Evolutionary conservation across 2,797 vertebrate genomes (phyloP), one percentile per base, ranked within the genome.

Genomic region (Smutsia temminckii): DNA sequence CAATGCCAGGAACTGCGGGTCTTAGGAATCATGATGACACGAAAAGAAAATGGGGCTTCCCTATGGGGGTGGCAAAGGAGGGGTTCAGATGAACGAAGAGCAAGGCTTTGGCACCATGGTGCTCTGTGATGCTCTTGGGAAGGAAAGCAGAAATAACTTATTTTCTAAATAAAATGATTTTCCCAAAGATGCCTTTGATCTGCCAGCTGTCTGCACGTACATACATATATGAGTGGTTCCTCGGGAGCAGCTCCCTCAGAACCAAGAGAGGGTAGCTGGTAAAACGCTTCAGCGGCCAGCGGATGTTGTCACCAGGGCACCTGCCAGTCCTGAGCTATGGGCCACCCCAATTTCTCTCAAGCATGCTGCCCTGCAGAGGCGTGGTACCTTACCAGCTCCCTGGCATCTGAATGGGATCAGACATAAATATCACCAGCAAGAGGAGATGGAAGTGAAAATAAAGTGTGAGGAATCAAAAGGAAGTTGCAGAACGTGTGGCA

Each of bases 391-490:
- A 96, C 97, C 97, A 98, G 96, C 94, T 89, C 91, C 93, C 94
- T 97, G 96, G 97, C 95, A 97, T 97, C 91, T 3, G 75, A 98
- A 96, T 85, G 72, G 96, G 96, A 96, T 95, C 94, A 96, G 96
- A 96, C 93, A 97, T 81, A 94, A 96, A 98, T 98, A 97, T 98
- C 96, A 92, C 97, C 97, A 97, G 95, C 96, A 92, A 95, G 94
- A 78, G 59, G 97, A 98, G 97, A 97, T 75, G 97, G 96, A 98
- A 98, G 98, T 98, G 98, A 98, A 98, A 98, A 98, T 89, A 98
- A 98, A 98, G 98, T 97, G 97, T 0, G 69, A 98, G 96, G 97
- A 97, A 98, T 98, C 97, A 93, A 98, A 98, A 98, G 98, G 98
- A 98, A 98, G 98, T 98, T 97, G 96, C 93, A 97, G 98, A 98